phyloP scores from a whole-genome alignment of 2,113 vertebrate species.

The Deroptyus accipitrinus region DNA sequence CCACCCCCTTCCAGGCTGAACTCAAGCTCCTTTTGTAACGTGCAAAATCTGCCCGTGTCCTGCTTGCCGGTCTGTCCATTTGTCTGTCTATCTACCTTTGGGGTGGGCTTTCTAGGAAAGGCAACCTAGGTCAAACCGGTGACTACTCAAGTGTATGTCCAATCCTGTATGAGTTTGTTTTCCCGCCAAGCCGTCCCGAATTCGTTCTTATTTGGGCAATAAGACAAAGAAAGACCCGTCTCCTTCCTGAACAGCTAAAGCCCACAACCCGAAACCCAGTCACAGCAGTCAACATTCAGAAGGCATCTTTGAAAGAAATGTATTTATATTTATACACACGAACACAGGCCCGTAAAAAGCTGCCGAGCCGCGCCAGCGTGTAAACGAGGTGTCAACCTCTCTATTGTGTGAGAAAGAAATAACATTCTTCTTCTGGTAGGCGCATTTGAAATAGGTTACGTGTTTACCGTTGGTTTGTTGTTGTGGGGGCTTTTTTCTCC shows the following conservation, averaged over 20 bases:
- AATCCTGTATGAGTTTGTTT: not conserved
- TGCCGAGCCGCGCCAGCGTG: not conserved
- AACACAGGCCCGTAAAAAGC: not conserved
- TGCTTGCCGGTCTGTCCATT: not conserved
- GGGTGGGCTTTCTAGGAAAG: not conserved
- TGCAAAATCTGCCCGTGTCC: not conserved
- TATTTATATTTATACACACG: not conserved
- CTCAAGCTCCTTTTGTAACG: not conserved
- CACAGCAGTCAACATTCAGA: not conserved
- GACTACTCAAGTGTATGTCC: not conserved
- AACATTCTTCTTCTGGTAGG: not conserved
- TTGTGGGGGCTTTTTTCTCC: not conserved
- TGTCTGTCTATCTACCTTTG: rapidly evolving
- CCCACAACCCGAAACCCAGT: not conserved
- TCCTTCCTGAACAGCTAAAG: not conserved
- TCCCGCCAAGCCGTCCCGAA: not conserved
- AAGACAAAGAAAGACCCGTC: not conserved
- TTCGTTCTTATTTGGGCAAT: not conserved
- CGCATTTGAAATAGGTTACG: not conserved
- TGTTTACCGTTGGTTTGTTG: not conserved
- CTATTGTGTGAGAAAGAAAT: not conserved
- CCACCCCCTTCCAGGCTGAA: not conserved
- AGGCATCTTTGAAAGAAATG: not conserved
- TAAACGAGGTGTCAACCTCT: not conserved
- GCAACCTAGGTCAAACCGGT: not conserved